Evolutionary conservation across 1,140 invertebrate species (phyloP), one percentile per base, ranked within the genome.

Genomic region (Hycleus phaleratus): DNA sequence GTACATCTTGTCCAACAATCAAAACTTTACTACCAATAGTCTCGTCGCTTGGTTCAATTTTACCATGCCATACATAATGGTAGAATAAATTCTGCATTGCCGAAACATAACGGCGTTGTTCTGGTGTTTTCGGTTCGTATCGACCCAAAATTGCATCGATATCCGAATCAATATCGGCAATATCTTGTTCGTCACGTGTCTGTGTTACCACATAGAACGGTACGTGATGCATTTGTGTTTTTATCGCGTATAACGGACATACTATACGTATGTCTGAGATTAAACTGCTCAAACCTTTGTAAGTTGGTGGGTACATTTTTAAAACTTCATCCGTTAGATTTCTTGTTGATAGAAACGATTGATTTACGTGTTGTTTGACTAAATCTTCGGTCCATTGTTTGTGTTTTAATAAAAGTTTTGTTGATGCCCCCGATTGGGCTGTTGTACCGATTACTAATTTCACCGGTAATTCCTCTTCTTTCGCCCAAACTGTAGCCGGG

Each of bases 41-140:
- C 1, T 18, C 18, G 42, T 82, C 77, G 1, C 74, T 76, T 2
- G 81, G 78, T 4, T 80, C 71, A 18, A 88, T 73, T 46, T 81
- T 79, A 7, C 85, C 87, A 57, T 87, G 80, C 75, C 83, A 84
- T 0, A 91, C 87, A 62, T 83, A 92, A 60, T 86, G 82, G 66
- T 90, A 91, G 70, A 93, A 93, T 1, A 91, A 70, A 50, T 87
- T 82, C 67, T 91, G 88, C 76, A 92, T 89, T 2, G 88, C 85
- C 1, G 83, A 81, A 38, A 88, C 80, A 60, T 86, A 91, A 24
- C 85, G 76, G 46, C 83, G 80, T 65, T 90, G 85, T 62, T 85
- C 85, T 0, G 83, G 81, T 11, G 81, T 84, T 51, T 80, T 81
- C 0, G 85, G 80, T 47, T 85, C 81, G 57, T 88, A 88, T 10